phyloP scores from a whole-genome alignment of 2,113 vertebrate genomes.

The Pao palembangensis region DNA sequence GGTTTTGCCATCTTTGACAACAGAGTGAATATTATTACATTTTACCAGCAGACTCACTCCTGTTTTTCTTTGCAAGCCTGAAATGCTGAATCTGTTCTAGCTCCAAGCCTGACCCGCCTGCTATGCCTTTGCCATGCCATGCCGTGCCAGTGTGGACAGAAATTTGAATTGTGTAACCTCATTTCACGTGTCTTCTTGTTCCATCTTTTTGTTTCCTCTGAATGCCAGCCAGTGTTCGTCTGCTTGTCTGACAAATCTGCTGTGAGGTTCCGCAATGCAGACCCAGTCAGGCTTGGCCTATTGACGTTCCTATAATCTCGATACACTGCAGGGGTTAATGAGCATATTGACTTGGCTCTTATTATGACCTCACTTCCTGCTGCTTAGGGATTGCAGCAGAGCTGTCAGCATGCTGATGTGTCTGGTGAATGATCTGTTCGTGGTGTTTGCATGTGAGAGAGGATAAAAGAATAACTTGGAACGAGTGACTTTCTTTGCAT shows the following conservation, averaged over 20 bases:
- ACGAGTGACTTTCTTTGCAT: conserved; percentile 39
- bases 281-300: conserved; percentile 45
- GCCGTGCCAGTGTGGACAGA: conserved; percentile 16
- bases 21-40: no score
- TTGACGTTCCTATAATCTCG: conserved; percentile 64
- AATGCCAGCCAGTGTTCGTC: conserved; percentile 8
- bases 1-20: no score
- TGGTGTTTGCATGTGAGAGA: conserved; percentile 10
- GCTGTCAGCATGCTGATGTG: conserved; percentile 35
- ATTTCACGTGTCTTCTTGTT: not conserved
- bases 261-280: conserved; percentile 20
- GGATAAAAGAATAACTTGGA: conserved; percentile 2
- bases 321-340: conserved; percentile 64
- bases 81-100: conserved; percentile 39
- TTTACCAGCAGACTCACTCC: no score
- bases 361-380: conserved; percentile 71
- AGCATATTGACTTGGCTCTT: conserved; percentile 61
- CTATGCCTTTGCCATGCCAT: conserved; percentile 54
- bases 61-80: not conserved
- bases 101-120: conserved; percentile 59
- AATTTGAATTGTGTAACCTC: not conserved
- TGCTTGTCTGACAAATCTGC: conserved; percentile 21
- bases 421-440: conserved; percentile 37
- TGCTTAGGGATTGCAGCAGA: conserved; percentile 37
- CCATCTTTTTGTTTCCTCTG: not conserved